Conservation (phyloP, 2,797 vertebrate genomes). For the Onychomys arenicola region DNA sequence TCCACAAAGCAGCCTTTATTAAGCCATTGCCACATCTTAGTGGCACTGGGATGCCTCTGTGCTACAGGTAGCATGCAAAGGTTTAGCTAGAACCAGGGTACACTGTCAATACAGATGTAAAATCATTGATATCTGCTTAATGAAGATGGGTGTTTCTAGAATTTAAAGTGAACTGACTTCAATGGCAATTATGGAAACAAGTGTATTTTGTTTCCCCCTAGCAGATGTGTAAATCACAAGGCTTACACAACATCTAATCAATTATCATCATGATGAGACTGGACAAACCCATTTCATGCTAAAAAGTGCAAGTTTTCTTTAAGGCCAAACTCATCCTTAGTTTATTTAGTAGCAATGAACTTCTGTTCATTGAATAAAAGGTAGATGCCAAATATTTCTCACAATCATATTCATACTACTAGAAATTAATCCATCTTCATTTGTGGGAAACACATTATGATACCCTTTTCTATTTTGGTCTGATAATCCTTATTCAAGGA, state of each 20-base stretch:
- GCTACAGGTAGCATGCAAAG: not conserved
- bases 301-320: conserved; percentile 29
- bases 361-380: conserved; percentile 28
- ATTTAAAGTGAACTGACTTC: not conserved
- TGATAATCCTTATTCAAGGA: not conserved
- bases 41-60: not conserved
- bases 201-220: conserved; percentile 43
- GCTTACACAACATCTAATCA: not conserved
- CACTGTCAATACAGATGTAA: not conserved
- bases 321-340: not conserved
- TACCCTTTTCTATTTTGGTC: not conserved
- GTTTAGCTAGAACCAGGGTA: not conserved
- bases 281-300: not conserved
- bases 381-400: not conserved
- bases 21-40: not conserved
- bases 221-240: not conserved
- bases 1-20: not conserved
- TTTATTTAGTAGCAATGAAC: not conserved
- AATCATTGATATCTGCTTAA: conserved; percentile 10
- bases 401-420: conserved; percentile 22
- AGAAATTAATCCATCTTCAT: conserved; percentile 17
- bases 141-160: not conserved
- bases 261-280: not conserved
- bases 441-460: not conserved
- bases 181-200: not conserved